phyloP scores from a whole-genome alignment of 2,113 vertebrate species.

The Proterorhinus semilunaris region DNA sequence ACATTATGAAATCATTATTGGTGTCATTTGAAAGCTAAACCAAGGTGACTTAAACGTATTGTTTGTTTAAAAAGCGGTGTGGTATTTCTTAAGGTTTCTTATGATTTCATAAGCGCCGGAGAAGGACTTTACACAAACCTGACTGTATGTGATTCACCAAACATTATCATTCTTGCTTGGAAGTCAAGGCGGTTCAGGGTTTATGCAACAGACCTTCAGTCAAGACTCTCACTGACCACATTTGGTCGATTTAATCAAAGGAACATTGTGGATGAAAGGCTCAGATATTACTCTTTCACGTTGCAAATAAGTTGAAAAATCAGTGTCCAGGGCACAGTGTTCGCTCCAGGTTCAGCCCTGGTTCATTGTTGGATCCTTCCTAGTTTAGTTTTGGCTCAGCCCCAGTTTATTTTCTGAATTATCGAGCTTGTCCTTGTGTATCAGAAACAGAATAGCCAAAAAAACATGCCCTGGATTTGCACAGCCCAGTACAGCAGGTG shows the following conservation, averaged over 20 bases:
- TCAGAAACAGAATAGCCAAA: background rate
- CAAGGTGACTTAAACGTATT: background rate
- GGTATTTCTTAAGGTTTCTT: background rate
- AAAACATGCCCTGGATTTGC: background rate
- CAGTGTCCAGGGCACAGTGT: background rate
- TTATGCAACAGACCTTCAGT: background rate
- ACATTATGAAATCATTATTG: background rate
- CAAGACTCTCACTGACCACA: background rate
- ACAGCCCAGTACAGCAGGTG: background rate
- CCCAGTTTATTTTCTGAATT: background rate
- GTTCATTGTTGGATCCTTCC: background rate
- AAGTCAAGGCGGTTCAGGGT: background rate
- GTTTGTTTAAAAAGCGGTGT: background rate
- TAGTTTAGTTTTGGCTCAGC: background rate
- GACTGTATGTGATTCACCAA: background rate
- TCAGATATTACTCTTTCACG: too few relatives aligned
- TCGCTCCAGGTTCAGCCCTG: background rate
- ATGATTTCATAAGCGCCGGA: background rate
- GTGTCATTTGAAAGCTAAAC: background rate
- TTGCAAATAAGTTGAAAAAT: too few relatives aligned
- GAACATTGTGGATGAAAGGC: too few relatives aligned
- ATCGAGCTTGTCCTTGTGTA: constrained; percentile 3
- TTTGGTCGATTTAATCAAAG: too few relatives aligned
- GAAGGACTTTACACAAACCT: background rate
- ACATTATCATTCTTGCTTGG: background rate